A percentile compares a stretch with the other conserved stretches of the same genome.
These are phyloP conservation scores for Lagopus leucura DNA, from an alignment of 2,113 vertebrate genomes.

Conservation along the genomic window DNA sequence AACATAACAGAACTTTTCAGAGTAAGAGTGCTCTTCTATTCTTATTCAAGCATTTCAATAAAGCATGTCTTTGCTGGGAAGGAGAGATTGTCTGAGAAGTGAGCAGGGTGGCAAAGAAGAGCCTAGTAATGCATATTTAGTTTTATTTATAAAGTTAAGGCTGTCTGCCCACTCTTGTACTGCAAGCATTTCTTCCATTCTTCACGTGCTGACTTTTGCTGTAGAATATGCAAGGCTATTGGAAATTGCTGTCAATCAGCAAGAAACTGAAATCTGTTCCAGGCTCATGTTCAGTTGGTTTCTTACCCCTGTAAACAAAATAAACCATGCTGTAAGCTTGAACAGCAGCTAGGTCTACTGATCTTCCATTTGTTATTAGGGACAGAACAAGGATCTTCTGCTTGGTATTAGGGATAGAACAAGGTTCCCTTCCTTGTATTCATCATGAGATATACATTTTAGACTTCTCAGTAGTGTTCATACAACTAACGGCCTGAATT, in stretches of 20 bases:
- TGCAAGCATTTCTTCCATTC: neutral
- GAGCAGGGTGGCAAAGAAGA: neutral
- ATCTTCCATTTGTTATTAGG: neutral
- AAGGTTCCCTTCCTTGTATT: neutral
- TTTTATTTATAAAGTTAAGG: neutral
- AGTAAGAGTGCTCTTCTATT: neutral
- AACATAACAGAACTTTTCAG: neutral
- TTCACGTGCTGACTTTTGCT: neutral
- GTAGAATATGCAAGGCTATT: slow-evolving; percentile 33
- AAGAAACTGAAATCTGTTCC: slow-evolving; percentile 87
- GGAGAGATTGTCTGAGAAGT: rapidly evolving
- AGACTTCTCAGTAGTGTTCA: neutral
- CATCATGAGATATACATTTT: rapidly evolving
- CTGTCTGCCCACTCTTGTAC: neutral
- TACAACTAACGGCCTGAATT: neutral
- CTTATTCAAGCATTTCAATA: neutral
- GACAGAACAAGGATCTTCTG: neutral
- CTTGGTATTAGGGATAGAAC: neutral
- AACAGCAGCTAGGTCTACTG: neutral
- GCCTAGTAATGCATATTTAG: neutral
- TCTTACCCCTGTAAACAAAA: slow-evolving; percentile 76
- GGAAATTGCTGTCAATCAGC: slow-evolving; percentile 49
- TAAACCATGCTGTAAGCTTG: neutral
- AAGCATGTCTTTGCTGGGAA: neutral
- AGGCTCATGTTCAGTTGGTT: slow-evolving; percentile 80